Base-by-base conservation (phyloP, 2,888 invertebrate genomes). In the Dryobota labecula region DNA sequence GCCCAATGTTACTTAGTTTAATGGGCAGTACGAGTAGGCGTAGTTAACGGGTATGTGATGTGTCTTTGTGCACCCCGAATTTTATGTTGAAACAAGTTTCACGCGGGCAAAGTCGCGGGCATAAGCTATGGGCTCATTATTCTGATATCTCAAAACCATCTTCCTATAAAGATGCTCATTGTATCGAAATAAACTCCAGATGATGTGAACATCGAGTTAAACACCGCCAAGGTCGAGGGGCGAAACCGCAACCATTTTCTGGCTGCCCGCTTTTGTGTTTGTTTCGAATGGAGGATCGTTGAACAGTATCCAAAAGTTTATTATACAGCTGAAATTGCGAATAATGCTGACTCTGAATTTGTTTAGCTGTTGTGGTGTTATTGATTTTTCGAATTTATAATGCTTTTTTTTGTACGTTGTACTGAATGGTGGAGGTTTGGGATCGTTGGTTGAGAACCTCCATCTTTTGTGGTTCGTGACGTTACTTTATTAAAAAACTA, bases 231-330 rank as follows among this genome's bases (percentile, higher is more conserved):
- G 83, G 79, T 63, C 73, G 69, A 24, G 82, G 68, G 65, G 53
- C 68, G 27, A 8, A 66, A 63, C 73, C 79, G 69, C 73, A 63
- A 63, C 73, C 43, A 53, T 63, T 82, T 63, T 65, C 68, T 54
- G 78, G 56, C 79, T 64, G 67, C 65, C 83, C 73, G 60, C 79
- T 68, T 70, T 71, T 78, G 83, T 54, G 47, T 73, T 82, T 63
- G 61, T 78, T 73, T 64, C 15, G n/a, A 61, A 82, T 38, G 47
- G 20, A 62, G 47, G 30, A 56, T 60, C 38, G 63, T 64, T 67
- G 45, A 69, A 64, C 69, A 66, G 74, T 63, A 53, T 73, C 63
- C 65, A 63, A 78, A 66, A 73, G 68, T 78, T 67, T 73, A 66
- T 69, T 72, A 68, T 82, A 71, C 33, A 30, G 57, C 47, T n/a